phyloP scores from a whole-genome alignment of 2,797 vertebrate species.

The Phalloptychus januarius region DNA sequence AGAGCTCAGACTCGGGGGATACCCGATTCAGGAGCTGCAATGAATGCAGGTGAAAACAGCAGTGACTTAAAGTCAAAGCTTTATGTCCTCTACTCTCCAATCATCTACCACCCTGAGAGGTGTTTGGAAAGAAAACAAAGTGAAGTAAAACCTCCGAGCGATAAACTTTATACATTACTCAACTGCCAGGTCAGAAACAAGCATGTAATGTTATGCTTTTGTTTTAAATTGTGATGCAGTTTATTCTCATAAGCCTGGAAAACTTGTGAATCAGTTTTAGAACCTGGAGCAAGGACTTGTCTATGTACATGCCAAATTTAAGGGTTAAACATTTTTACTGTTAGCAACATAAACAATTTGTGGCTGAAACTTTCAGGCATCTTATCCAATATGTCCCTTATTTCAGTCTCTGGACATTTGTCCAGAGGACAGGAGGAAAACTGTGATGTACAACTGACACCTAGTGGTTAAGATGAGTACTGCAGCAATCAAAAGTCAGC shows the following conservation, averaged over 20 bases:
- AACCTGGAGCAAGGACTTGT: background rate
- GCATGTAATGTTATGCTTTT: background rate
- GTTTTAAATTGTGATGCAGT: background rate
- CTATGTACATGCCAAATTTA: background rate
- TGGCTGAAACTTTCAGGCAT: background rate
- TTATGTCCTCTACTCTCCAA: background rate
- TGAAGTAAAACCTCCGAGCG: background rate
- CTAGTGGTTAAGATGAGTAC: slow-evolving; percentile 39
- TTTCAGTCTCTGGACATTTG: background rate
- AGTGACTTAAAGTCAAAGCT: background rate
- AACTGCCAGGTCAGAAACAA: background rate
- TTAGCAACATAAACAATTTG: background rate
- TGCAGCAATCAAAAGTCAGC: background rate
- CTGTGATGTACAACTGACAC: slow-evolving; percentile 46
- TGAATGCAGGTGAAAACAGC: background rate
- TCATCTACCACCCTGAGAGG: background rate
- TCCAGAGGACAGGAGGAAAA: background rate
- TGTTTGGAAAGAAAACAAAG: background rate
- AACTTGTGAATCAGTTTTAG: background rate
- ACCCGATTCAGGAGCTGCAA: background rate
- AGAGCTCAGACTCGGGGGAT: background rate
- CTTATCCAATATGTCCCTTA: background rate
- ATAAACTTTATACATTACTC: background rate
- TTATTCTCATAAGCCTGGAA: background rate
- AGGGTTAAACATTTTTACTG: background rate